Base-by-base conservation (phyloP, 2,888 invertebrate genomes). In the Syritta pipiens region DNA sequence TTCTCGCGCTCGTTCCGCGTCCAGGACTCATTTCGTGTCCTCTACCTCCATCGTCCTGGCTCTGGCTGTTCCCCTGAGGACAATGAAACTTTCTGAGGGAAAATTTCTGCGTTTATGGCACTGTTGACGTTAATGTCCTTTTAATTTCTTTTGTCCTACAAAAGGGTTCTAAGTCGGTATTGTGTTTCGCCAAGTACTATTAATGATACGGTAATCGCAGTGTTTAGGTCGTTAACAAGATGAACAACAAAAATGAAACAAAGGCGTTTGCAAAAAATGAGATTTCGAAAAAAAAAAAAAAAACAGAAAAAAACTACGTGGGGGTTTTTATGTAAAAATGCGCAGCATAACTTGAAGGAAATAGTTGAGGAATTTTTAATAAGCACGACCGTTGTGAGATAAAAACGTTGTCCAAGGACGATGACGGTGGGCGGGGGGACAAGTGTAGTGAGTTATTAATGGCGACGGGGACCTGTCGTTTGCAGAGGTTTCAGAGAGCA, bases 91-190 rank as follows among this genome's bases (percentile, higher is more conserved):
- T 71, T 60, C 22, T 6, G 30, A 24, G 24, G 24, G 59, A 46
- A 53, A 17, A 59, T 75, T 53, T 67, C 65, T 49, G 49, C 77
- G 65, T 72, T 77, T 72, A 77, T 65, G 60, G 65, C 20, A 60
- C 55, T 77, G 65, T 77, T 72, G 77, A 72, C 77, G 71, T 77
- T 77, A 72, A 77, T 77, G 72, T 67, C 53, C 60, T 77, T 77
- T 77, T 77, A 77, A 77, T 77, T 77, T 77, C 77, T 60, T 72
- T 77, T 72, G 72, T 72, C 53, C 59, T 53, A 26, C 48, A 28
- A 72, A 72, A 60, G 72, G 77, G 77, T 72, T 67, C 65, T 37
- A 40, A 42, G 22, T 30, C 42, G 42, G 65, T 30, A 49, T 67
- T 77, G 65, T 77, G 28, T 55, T 77, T 60, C 46, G 60, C 65